Percentiles rank a stretch among this genome's conserved stretches.
phyloP scores from a whole-genome alignment of 2,888 invertebrate species.

The Parasteatoda lunata region DNA sequence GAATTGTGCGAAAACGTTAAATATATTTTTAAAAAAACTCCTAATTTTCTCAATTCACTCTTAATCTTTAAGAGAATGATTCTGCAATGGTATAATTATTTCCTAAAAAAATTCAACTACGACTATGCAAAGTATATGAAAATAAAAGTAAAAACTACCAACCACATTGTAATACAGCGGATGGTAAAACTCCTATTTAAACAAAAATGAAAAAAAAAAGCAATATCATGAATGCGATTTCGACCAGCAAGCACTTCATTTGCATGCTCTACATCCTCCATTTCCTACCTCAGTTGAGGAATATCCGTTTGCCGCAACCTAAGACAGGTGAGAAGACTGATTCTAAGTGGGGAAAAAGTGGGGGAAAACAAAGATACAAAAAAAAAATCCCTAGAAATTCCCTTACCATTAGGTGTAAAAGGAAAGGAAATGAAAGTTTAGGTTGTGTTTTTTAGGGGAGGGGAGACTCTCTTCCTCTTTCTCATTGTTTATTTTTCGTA shows the following conservation, averaged over 20 bases:
- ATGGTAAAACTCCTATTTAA: conserved; percentile 1
- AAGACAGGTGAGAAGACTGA: conserved; percentile 33
- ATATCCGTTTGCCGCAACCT: not conserved
- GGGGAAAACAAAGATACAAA: conserved; percentile 1
- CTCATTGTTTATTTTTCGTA: conserved; percentile 18
- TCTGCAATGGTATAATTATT: too few species aligned
- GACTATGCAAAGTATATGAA: too few species aligned
- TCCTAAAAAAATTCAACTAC: too few species aligned
- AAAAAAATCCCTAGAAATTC: conserved; percentile 12
- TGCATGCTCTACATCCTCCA: conserved; percentile 16
- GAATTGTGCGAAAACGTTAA: too few species aligned
- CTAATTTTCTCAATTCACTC: too few species aligned
- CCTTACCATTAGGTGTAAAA: conserved; percentile 41
- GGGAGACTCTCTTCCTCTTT: conserved; percentile 14
- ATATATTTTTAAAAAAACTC: too few species aligned
- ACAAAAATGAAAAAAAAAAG: conserved; percentile 13
- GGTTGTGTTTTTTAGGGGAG: conserved; percentile 15
- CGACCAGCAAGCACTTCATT: conserved; percentile 29
- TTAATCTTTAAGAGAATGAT: too few species aligned
- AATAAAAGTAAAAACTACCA: not conserved
- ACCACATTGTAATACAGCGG: not conserved
- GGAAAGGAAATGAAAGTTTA: conserved; percentile 44
- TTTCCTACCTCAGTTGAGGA: conserved; percentile 20
- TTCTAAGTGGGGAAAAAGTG: conserved; percentile 6
- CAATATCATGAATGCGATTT: conserved; percentile 24